These are phyloP conservation scores for Phortica variegata DNA, from an alignment of 1,140 invertebrate species.

Conservation along the genomic window DNA sequence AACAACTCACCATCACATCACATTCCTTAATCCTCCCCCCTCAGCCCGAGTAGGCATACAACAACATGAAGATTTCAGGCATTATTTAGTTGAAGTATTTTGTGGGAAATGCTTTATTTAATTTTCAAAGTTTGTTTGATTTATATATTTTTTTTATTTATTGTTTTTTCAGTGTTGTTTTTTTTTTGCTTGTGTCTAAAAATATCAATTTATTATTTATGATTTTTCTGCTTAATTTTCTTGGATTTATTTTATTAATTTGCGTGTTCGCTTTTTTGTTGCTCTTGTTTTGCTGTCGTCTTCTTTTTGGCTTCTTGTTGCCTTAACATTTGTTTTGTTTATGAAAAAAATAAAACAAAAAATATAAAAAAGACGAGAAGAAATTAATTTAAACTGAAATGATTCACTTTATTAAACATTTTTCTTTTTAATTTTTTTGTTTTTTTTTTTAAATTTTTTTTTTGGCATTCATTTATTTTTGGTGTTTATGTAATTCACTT, in stretches of 20 bases:
- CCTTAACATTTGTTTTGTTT: too few relatives aligned
- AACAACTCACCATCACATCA: too few relatives aligned
- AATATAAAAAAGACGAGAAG: too few relatives aligned
- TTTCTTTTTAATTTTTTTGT: constrained; percentile 11
- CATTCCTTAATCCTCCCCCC: too few relatives aligned
- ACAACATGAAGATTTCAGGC: too few relatives aligned
- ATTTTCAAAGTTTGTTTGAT: constrained; percentile 27
- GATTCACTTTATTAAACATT: constrained; percentile 38
- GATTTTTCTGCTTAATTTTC: constrained; percentile 10
- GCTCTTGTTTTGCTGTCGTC: constrained; percentile 14
- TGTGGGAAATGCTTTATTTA: constrained; percentile 7
- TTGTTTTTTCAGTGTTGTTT: too few relatives aligned
- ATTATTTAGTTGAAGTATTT: constrained; percentile 14
- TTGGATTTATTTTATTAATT: constrained; percentile 48
- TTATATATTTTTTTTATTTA: constrained; percentile 10
- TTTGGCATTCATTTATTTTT: constrained; percentile 50
- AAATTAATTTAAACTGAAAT: too few relatives aligned
- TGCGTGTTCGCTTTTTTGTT: constrained; percentile 39
- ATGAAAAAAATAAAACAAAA: too few relatives aligned
- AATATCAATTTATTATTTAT: constrained; percentile 38
- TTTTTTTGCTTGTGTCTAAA: constrained; percentile 40
- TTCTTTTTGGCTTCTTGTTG: constrained; percentile 11
- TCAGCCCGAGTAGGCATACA: too few relatives aligned
- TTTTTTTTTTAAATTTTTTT: constrained; percentile 21
- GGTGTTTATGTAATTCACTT: constrained; percentile 27